Evolutionary conservation across 2,113 vertebrate genomes (phyloP), one percentile per base, ranked within the genome.

Genomic region (Isurus oxyrinchus): DNA sequence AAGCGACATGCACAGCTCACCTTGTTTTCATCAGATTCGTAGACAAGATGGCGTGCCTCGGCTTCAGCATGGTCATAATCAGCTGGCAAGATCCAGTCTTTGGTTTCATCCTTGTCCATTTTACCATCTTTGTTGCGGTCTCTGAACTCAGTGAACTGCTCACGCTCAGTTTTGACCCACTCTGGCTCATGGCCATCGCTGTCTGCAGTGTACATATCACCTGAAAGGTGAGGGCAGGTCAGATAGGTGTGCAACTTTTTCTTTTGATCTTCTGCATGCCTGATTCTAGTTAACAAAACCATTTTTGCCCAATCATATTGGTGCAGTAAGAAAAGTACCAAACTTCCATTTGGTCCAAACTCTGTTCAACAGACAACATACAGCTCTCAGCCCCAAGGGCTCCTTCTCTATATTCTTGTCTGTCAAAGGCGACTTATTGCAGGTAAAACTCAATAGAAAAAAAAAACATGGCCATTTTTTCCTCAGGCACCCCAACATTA

Each of bases 51-150:
- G n/a, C 98, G 98, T 2, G 99, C 98, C 79, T 99, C 99, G 0
- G 98, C 98, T 79, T 99, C 98, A 0, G 98, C 98, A 0, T 99
- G 99, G 97, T 99, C 98, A 0, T 99, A 99, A 84, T 99, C 99
- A 0, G 98, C 97, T 0, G 99, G 99, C 0, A 99, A 98, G 76
- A 99, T 99, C 99, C 99, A 99, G 23, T 99, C 99, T 96, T 98
- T 98, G 13, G 98, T 99, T 93, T 99, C 99, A 67, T 99, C 98
- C 79, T 98, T 98, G 97, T 99, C 99, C 99, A 99, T 99, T 96
- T 98, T 99, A 0, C 99, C 99, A 0, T 99, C 99, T 0, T 97
- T 98, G 97, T 99, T 99, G 96, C 99, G 99, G 97, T 99, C 99
- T n/a, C 98, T 97, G 97, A 99, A 98, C 88, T 99, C 99, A 3